Conservation (phyloP, 2,113 vertebrate genomes). For the Chloropsis cyanopogon region DNA sequence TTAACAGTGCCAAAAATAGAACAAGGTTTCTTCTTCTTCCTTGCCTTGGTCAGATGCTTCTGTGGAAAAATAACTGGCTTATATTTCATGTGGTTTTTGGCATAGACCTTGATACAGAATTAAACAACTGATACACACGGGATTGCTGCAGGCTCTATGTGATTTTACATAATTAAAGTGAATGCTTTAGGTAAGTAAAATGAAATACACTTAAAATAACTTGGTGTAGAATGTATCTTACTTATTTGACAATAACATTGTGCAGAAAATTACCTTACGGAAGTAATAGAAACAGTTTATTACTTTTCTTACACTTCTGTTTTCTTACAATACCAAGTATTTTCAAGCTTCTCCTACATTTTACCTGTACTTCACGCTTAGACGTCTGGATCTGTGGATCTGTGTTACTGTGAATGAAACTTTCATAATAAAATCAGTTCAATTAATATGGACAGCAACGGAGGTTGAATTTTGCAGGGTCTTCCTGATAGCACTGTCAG, state of each 20-base stretch:
- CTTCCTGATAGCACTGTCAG: not conserved
- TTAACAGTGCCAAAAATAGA: not conserved
- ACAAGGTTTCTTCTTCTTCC: not conserved
- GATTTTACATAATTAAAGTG: not conserved
- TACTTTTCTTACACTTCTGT: not conserved
- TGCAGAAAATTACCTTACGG: not conserved
- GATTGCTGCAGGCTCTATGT: not conserved
- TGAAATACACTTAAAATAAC: not conserved
- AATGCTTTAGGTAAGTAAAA: not conserved
- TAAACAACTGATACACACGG: not conserved
- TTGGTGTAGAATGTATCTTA: not conserved
- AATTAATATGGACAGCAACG: not conserved
- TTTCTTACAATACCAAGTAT: not conserved
- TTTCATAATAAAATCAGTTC: not conserved
- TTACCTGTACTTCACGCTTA: not conserved
- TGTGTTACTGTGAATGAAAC: not conserved
- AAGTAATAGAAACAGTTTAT: not conserved
- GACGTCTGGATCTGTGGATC: not conserved
- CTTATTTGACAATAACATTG: not conserved
- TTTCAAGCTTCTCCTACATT: not conserved
- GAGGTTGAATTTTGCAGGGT: not conserved
- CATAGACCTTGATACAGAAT: not conserved
- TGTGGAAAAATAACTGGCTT: not conserved
- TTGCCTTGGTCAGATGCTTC: not conserved
- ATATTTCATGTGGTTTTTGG: not conserved